Evolutionary conservation across 1,140 invertebrate species (phyloP), one percentile per base, ranked within the genome.

Genomic region (Drosophila carrolli): DNA sequence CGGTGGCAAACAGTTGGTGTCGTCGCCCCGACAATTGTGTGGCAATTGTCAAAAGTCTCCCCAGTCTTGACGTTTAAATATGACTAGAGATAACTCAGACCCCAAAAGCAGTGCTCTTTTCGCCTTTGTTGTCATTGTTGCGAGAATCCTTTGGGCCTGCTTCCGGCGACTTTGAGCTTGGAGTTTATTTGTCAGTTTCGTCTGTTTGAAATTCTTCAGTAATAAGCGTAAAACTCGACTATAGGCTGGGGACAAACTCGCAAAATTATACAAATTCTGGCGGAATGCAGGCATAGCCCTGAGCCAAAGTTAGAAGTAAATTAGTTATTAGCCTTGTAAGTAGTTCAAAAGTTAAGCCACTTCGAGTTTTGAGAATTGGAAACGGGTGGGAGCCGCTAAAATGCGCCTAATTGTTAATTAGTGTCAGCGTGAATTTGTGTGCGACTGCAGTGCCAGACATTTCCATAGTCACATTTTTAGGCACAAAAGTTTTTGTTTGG

Each of bases 401-500:
- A 81, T 89, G 84, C 84, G 84, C 84, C 86, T 90, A 90, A 90
- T 90, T 90, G 86, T 90, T 90, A 90, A 90, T 90, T 90, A 90
- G 86, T 82, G 86, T 90, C 86, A 80, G 86, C 66, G 77, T 78
- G 58, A 86, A 90, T 80, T 82, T 82, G 82, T 77, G 74, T 84
- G 86, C 78, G 79, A 79, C 76, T 84, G 71, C 74, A 83, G 65
- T 46, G 44, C 41, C 58, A 74, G 51, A 63, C 50, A 77, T 73
- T 88, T 73, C 62, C 60, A 83, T 73, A 81, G 66, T 50, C 58
- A 86, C 62, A 83, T 88, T 88, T 86, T 88, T 88, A 84, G 83
- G 83, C 83, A 82, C 37, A 59, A 60, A 89, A 89, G 53, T 83
- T 85, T 85, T 67, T 75, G 75, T 67, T 62, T 86, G 68, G 60